phyloP scores from a whole-genome alignment of 1,140 invertebrate species.

The Gryon sp. region DNA sequence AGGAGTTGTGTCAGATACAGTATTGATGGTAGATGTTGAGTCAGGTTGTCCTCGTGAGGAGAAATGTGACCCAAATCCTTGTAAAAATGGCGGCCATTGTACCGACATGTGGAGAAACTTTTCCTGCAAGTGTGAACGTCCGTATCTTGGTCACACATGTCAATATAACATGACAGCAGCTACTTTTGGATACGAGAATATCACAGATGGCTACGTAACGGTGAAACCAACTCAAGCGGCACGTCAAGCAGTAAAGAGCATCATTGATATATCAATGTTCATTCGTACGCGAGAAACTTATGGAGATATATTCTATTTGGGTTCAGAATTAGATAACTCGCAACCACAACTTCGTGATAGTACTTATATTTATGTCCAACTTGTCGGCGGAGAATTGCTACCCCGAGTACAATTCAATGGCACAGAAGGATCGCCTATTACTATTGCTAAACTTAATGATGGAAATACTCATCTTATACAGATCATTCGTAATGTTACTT shows the following conservation, averaged over 20 bases:
- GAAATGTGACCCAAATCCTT: constrained; percentile 93
- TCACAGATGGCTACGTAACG: constrained; percentile 84
- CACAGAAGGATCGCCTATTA: constrained; percentile 90
- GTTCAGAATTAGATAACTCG: constrained; percentile 82
- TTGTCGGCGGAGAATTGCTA: constrained; percentile 87
- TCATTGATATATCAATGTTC: constrained; percentile 95
- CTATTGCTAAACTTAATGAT: constrained; percentile 90
- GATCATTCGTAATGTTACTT: constrained; percentile 86
- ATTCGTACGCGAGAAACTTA: constrained; percentile 89
- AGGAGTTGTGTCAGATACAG: constrained; percentile 66
- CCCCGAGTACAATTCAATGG: constrained; percentile 90
- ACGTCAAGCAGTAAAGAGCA: constrained; percentile 85
- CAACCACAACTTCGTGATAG: constrained; percentile 79
- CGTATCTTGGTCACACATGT: constrained; percentile 92
- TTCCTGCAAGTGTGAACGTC: constrained; percentile 90
- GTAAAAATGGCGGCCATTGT: constrained; percentile 91
- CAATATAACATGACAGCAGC: constrained; percentile 93
- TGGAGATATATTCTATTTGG: constrained; percentile 94
- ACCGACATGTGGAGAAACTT: constrained; percentile 94
- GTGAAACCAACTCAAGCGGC: constrained; percentile 85
- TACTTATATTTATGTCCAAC: constrained; percentile 87
- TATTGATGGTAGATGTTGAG: constrained; percentile 81
- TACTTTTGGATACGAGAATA: constrained; percentile 93
- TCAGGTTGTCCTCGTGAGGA: constrained; percentile 87
- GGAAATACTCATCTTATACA: constrained; percentile 92